Evolutionary conservation across 2,888 invertebrate genomes (phyloP).

Genomic region (Podotricha telesiphe): DNA sequence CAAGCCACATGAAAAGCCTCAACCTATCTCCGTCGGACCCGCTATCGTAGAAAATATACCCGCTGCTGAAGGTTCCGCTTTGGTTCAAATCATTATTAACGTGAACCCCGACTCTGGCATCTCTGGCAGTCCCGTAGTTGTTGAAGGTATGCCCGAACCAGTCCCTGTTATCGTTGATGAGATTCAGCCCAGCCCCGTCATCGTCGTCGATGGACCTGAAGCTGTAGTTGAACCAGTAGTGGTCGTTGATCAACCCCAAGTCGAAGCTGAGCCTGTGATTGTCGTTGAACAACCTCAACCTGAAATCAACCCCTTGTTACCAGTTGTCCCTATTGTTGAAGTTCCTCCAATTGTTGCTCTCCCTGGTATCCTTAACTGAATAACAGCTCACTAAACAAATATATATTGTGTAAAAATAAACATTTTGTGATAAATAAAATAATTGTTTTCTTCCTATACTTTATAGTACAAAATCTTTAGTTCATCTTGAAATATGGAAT

Average conservation of each 20-base stretch:
- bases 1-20: background rate
- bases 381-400: background rate
- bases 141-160: background rate
- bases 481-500: no score
- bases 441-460: no score
- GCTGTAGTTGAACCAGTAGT: background rate
- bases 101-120: conserved; percentile 32
- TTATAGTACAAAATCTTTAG: no score
- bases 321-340: no score
- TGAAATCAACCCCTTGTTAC: background rate
- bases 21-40: conserved; percentile 26
- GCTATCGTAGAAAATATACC: conserved; percentile 23
- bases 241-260: background rate
- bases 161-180: background rate
- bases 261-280: background rate
- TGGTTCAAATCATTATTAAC: conserved; percentile 51
- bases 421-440: background rate
- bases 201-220: background rate
- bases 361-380: conserved; percentile 19
- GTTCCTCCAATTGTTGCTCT: background rate
- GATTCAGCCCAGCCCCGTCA: background rate
- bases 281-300: background rate
- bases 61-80: conserved; percentile 37
- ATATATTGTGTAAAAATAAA: background rate
- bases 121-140: conserved; percentile 17